Base-by-base conservation (phyloP, 2,797 vertebrate genomes). In the Gambusia yucatana region DNA sequence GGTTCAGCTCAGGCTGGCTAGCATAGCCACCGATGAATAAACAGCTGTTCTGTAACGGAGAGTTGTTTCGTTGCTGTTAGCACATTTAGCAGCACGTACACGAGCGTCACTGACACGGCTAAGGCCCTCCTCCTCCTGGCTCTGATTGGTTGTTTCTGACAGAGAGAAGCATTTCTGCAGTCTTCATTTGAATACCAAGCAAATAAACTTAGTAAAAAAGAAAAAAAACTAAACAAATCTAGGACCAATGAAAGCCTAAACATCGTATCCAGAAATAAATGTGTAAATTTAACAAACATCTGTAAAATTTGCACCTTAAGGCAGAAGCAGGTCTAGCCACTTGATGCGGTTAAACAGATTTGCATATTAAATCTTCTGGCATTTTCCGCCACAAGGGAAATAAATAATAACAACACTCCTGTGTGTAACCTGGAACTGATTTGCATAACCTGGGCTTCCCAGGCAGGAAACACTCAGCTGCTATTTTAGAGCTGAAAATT, bases 391-490 rank as follows among this genome's bases (percentile, higher is more conserved):
- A 33, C 14, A 46, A 52, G 14, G 22, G 14, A 69, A 57, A 11
- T 36, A 22, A 50, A 22, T 50, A 20, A 22, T 48, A 3, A 10
- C n/a, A 55, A 47, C 3, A 0, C 36, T 46, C 10, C 41, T 55
- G 33, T 55, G 63, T 16, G 3, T 70, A 3, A 69, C 71, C 57
- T 50, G 55, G 22, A 82, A 47, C 9, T 46, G 65, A 79, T 82
- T 82, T 85, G 78, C 75, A 84, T 82, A 14, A 6, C 2, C 8
- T 48, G 79, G 39, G 59, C 16, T 76, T 83, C 57, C 39, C 39
- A 70, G 20, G 41, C 30, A 6, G 52, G 47, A 55, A 8, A 47
- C 46, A n/a, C 16, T 39, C 71, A 17, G 48, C 48, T 3, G 25
- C 20, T 67, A 82, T 22, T 72, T 22, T 50, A 4, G 61, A 33